These are phyloP conservation scores for Daktulosphaira vitifoliae DNA, from an alignment of 1,140 invertebrate species.

Conservation along the genomic window DNA sequence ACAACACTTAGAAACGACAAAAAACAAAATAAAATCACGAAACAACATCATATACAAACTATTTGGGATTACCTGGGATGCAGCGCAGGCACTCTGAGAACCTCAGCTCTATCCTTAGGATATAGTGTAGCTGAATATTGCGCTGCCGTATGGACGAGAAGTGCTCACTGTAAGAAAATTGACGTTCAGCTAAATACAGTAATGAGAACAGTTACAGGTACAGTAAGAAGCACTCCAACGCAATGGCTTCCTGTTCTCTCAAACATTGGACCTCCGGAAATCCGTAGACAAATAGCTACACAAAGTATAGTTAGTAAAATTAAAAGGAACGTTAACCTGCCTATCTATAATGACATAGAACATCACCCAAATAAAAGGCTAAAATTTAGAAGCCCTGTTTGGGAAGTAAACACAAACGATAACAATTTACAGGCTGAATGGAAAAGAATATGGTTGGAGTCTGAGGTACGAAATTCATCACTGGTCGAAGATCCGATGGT, in stretches of 20 bases:
- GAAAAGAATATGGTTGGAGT: too few relatives aligned
- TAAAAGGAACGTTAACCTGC: not conserved
- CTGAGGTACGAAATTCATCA: too few relatives aligned
- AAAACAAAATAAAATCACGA: not conserved
- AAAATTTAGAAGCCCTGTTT: too few relatives aligned
- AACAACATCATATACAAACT: not conserved
- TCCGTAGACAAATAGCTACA: not conserved
- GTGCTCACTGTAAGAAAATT: slow-evolving; percentile 10
- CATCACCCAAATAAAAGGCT: too few relatives aligned
- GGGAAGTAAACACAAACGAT: too few relatives aligned
- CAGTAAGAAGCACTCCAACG: slow-evolving; percentile 14
- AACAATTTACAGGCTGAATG: too few relatives aligned
- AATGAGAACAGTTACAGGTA: slow-evolving; percentile 9
- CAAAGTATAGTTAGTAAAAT: not conserved
- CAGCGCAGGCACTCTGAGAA: slow-evolving; percentile 10
- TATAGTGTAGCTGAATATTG: slow-evolving; percentile 19
- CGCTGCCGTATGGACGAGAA: slow-evolving; percentile 15
- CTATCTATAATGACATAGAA: too few relatives aligned
- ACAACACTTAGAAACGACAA: not conserved
- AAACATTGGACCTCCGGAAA: not conserved
- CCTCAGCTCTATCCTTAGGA: not conserved
- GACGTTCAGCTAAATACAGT: slow-evolving; percentile 20
- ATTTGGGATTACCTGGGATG: not conserved
- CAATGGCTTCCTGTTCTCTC: slow-evolving; percentile 14
- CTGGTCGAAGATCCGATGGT: too few relatives aligned